Evolutionary conservation across 1,140 invertebrate genomes (phyloP).

Genomic region (Cherax destructor): DNA sequence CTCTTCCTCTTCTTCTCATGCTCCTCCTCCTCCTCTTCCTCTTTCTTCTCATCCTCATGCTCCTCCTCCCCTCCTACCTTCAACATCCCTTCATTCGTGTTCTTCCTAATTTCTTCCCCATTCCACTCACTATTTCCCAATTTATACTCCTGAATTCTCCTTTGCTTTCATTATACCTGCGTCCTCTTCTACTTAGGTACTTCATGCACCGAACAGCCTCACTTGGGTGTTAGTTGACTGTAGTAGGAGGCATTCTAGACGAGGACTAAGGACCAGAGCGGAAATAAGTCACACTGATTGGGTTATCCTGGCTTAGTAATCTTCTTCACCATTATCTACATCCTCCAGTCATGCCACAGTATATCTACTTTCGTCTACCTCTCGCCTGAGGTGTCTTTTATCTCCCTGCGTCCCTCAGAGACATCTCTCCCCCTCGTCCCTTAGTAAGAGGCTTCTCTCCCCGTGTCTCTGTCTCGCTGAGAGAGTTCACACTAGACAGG

Average conservation of each 20-base stretch:
- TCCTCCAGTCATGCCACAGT: too few relatives aligned
- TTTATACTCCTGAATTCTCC: too few relatives aligned
- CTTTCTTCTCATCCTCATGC: slow-evolving; percentile 74
- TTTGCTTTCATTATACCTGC: too few relatives aligned
- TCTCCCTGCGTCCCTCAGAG: not conserved
- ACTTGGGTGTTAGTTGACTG: too few relatives aligned
- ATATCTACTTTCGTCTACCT: not conserved
- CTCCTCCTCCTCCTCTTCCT: slow-evolving; percentile 66
- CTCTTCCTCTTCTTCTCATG: slow-evolving; percentile 65
- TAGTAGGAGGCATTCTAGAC: too few relatives aligned
- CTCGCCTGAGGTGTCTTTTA: not conserved
- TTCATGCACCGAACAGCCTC: too few relatives aligned
- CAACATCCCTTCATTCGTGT: too few relatives aligned
- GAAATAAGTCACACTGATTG: too few relatives aligned
- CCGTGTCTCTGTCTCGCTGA: not conserved
- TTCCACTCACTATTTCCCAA: too few relatives aligned
- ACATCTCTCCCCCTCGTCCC: not conserved
- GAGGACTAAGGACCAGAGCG: too few relatives aligned
- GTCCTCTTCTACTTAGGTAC: too few relatives aligned
- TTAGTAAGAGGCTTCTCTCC: not conserved
- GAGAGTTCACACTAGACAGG: not conserved
- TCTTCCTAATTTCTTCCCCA: not conserved
- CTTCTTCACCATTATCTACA: not conserved
- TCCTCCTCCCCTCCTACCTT: slow-evolving; percentile 24
- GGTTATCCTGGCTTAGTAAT: too few relatives aligned